phyloP scores from a whole-genome alignment of 2,113 vertebrate species.

The Scartelaos histophorus region DNA sequence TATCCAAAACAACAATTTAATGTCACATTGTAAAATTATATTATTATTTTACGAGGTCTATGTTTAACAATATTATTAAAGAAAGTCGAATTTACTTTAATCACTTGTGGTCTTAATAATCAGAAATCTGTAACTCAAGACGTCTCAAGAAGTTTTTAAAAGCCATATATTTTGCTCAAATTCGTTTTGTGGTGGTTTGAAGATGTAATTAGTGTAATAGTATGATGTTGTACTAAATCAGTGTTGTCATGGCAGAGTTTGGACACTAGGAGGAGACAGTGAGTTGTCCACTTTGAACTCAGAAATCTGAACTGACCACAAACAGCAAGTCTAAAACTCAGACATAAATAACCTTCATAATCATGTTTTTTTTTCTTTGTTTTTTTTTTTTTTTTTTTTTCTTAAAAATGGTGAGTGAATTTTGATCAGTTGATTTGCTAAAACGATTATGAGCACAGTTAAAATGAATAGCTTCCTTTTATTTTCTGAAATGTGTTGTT shows the following conservation, averaged over 20 bases:
- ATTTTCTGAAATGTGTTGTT: too few species aligned
- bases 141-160: neutral
- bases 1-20: neutral
- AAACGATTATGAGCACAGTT: neutral
- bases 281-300: neutral
- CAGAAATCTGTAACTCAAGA: neutral
- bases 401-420: neutral
- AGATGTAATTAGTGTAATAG: neutral
- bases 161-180: neutral
- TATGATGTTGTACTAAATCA: neutral
- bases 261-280: conserved; percentile 34
- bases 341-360: too few species aligned
- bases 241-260: neutral
- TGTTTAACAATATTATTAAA: neutral
- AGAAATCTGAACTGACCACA: conserved; percentile 2
- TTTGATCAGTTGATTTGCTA: neutral
- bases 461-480: too few species aligned
- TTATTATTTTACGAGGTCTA: neutral
- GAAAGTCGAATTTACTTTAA: too few species aligned
- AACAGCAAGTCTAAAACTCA: neutral
- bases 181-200: neutral
- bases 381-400: too few species aligned
- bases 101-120: neutral
- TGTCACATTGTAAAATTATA: neutral
- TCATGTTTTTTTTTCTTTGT: neutral